Conservation (phyloP, 2,797 vertebrate genomes). For the Sebastes itinus region DNA sequence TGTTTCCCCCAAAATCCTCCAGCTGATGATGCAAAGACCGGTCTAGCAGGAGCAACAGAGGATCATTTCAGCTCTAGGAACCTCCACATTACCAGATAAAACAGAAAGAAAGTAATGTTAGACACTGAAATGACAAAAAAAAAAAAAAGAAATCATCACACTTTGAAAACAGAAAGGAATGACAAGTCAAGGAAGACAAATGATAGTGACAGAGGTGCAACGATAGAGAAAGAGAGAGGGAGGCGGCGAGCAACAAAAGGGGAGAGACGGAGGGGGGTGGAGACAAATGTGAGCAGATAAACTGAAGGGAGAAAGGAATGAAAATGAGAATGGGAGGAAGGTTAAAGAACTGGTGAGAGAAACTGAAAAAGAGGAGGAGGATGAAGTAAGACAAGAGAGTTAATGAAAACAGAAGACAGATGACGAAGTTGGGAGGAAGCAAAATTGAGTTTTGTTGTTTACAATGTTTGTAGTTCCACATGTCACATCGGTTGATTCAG, state of each 20-base stretch:
- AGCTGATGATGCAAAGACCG: neutral
- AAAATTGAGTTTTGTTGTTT: neutral
- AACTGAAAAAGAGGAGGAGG: neutral
- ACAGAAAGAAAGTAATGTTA: neutral
- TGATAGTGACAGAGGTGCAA: neutral
- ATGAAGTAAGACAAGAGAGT: neutral
- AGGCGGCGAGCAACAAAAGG: neutral
- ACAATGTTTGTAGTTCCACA: neutral
- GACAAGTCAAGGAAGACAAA: constrained; percentile 18
- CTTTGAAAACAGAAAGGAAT: neutral
- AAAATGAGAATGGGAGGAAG: neutral
- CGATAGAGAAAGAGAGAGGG: neutral
- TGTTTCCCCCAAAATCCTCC: neutral
- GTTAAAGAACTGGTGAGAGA: neutral
- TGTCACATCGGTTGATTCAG: neutral
- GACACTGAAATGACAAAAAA: neutral
- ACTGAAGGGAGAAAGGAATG: neutral
- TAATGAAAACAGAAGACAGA: neutral
- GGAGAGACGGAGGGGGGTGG: neutral
- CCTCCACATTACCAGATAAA: neutral
- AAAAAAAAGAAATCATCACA: neutral
- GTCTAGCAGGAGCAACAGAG: neutral
- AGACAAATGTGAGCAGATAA: constrained; percentile 23
- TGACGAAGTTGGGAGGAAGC: neutral
- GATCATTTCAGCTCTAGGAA: neutral